These are phyloP conservation scores for Arbacia lixula DNA, from an alignment of 53 echinoderm and acorn worm genomes.

Conservation along the genomic window DNA sequence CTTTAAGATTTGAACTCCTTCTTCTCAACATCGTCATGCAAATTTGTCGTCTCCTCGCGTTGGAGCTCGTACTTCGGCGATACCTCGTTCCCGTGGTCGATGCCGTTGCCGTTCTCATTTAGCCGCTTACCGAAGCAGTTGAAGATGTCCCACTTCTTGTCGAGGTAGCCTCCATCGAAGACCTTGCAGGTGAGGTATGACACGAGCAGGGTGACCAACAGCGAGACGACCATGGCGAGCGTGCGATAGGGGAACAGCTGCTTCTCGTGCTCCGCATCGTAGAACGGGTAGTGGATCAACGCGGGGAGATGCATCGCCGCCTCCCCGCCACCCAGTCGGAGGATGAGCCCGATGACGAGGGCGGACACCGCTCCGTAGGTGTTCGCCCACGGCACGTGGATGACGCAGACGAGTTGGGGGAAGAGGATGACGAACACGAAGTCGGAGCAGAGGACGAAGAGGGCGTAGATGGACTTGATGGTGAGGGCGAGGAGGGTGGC, in stretches of 20 bases:
- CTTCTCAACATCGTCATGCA: no score
- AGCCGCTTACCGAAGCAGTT: no score
- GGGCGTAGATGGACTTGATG: constrained; percentile 79
- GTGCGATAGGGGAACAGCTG: constrained; percentile 56
- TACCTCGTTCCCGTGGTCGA: no score
- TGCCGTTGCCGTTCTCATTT: no score
- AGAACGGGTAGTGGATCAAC: constrained; percentile 39
- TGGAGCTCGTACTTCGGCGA: no score
- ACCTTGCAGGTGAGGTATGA: constrained; percentile 7
- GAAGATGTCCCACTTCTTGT: constrained; percentile 31
- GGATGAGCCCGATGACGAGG: constrained; percentile 17
- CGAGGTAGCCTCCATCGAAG: constrained; percentile 23
- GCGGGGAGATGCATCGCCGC: constrained; percentile 21
- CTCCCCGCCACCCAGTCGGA: constrained; percentile 47
- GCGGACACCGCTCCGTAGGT: constrained; percentile 45
- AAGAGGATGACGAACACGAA: constrained; percentile 89
- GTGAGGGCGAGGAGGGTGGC: constrained; percentile 67
- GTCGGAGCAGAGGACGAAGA: constrained; percentile 84
- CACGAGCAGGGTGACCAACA: not conserved
- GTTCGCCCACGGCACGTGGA: constrained; percentile 66
- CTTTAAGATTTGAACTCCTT: no score
- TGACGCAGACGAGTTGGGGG: constrained; percentile 83
- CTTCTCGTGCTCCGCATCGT: constrained; percentile 5
- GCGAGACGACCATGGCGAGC: not conserved
- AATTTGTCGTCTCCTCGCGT: no score